Percentiles rank a stretch among this genome's conserved stretches.
These are phyloP conservation scores for Raja brachyura DNA, from an alignment of 2,113 vertebrate species.

Conservation along the genomic window DNA sequence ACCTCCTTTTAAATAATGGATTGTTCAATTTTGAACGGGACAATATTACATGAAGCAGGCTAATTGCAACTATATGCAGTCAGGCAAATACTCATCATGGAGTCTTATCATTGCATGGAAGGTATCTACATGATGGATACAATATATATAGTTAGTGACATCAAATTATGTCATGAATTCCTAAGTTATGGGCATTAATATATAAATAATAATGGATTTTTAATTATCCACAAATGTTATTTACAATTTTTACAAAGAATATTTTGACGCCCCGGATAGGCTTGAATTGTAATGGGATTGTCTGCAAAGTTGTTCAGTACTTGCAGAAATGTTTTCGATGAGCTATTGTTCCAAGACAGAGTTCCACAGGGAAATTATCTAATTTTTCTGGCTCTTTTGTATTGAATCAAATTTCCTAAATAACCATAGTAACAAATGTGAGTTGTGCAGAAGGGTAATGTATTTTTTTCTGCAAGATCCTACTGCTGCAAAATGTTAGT, in stretches of 20 bases:
- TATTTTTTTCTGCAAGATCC: too few species aligned
- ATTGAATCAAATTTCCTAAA: background rate
- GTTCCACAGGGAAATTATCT: background rate
- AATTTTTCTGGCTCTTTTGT: background rate
- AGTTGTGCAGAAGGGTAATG: background rate
- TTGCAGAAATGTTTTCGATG: background rate
- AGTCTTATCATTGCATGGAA: too few species aligned
- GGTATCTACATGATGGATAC: too few species aligned
- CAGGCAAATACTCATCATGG: too few species aligned
- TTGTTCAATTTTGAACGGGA: too few species aligned
- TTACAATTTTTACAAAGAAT: background rate
- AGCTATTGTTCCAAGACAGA: background rate
- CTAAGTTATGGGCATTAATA: background rate
- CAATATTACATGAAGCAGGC: too few species aligned
- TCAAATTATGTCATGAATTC: too few species aligned
- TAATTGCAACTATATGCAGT: too few species aligned
- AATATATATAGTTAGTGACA: too few species aligned
- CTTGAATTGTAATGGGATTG: too few species aligned
- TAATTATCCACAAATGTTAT: constrained; percentile 3
- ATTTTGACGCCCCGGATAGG: background rate
- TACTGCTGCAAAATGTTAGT: too few species aligned
- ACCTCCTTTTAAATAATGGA: too few species aligned
- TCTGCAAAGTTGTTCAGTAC: background rate
- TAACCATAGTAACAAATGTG: constrained; percentile 14
- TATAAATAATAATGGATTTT: background rate